Conservation (phyloP, 2,888 invertebrate genomes). For the Hypolimnas misippus region DNA sequence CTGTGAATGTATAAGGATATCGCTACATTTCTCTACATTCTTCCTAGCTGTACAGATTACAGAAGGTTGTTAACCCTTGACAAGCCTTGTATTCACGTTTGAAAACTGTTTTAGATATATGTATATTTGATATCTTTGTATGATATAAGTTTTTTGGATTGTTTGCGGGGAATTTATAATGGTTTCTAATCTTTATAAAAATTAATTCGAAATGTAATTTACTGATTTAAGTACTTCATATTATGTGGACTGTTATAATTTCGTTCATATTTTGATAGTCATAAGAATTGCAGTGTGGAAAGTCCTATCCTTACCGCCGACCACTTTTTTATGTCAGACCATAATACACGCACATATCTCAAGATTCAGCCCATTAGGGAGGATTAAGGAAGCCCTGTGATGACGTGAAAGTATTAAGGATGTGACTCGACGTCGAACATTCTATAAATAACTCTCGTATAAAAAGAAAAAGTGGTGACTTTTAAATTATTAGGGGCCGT, state of each 20-base stretch:
- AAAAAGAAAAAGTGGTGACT: constrained; percentile 32
- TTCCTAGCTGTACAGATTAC: constrained; percentile 9
- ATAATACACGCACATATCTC: constrained; percentile 70
- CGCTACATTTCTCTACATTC: constrained; percentile 19
- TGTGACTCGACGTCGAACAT: constrained; percentile 62
- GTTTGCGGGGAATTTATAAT: no score
- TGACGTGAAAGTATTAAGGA: constrained; percentile 69
- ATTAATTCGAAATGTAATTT: no score
- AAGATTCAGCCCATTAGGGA: constrained; percentile 69
- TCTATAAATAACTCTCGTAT: constrained; percentile 42
- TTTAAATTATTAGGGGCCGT: constrained; percentile 1
- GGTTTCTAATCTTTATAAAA: no score
- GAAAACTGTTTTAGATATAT: not conserved
- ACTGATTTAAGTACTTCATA: not conserved
- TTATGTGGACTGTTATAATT: not conserved
- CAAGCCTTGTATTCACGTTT: constrained; percentile 40
- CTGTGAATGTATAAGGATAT: constrained; percentile 19
- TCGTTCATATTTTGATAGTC: constrained; percentile 27
- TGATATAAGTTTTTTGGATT: no score
- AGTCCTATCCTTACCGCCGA: constrained; percentile 39
- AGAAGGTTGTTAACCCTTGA: constrained; percentile 60
- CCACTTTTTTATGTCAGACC: constrained; percentile 70
- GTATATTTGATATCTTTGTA: no score
- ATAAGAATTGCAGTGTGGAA: constrained; percentile 26
- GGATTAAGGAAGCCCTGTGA: constrained; percentile 70